A percentile compares a stretch with the other conserved stretches of the same genome.
Evolutionary conservation across 1,140 invertebrate species (phyloP).

Genomic region (Achatina immaculata): DNA sequence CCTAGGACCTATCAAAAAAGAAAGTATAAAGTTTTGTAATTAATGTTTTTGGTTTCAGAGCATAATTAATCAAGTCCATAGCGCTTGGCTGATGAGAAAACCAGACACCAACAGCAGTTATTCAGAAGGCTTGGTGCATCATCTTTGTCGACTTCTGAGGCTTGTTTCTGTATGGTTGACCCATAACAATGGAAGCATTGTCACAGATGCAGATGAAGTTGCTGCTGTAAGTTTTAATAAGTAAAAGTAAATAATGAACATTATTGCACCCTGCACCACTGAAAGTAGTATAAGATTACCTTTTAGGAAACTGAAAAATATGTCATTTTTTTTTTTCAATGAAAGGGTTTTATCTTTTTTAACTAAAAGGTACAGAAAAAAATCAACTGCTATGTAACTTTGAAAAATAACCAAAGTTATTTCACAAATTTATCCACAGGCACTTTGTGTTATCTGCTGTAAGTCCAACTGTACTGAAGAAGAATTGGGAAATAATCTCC

Average conservation of each 20-base stretch:
- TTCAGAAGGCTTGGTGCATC: slow-evolving; percentile 21
- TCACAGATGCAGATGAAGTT: slow-evolving; percentile 50
- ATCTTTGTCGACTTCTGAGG: slow-evolving; percentile 47
- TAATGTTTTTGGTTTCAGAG: neutral
- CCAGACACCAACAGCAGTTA: neutral
- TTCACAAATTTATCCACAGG: neutral
- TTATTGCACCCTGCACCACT: no score
- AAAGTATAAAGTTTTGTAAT: no score
- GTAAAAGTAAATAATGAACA: no score
- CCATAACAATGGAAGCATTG: slow-evolving; percentile 48
- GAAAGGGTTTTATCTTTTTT: no score
- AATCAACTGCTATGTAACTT: no score
- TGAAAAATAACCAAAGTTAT: no score
- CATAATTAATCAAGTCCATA: neutral
- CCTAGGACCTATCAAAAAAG: no score
- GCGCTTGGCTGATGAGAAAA: neutral
- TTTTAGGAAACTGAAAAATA: no score
- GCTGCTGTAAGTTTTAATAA: slow-evolving; percentile 48
- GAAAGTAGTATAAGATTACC: no score
- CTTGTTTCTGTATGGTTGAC: slow-evolving; percentile 47
- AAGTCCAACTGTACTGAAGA: neutral
- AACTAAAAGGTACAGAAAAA: no score
- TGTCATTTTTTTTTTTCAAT: no score
- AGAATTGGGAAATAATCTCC: neutral
- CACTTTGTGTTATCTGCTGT: neutral